These are phyloP conservation scores for Sebastes fasciatus DNA, from an alignment of 2,113 vertebrate species.

Conservation along the genomic window DNA sequence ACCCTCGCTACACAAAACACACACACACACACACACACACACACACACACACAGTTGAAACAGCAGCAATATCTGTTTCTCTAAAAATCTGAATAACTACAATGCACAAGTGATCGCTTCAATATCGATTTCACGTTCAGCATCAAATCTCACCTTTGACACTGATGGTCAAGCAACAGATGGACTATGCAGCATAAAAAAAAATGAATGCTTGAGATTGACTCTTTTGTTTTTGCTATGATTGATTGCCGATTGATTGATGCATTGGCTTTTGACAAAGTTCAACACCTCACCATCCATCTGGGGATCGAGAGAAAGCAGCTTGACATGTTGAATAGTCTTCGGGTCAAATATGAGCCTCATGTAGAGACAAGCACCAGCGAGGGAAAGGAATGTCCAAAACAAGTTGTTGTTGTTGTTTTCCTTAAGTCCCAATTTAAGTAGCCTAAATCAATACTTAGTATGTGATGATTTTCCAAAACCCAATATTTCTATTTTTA, in stretches of 20 bases:
- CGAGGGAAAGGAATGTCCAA: constrained; percentile 1
- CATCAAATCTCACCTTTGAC: constrained; percentile 54
- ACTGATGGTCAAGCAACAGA: constrained; percentile 52
- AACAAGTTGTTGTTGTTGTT: background rate
- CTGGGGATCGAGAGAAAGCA: constrained; percentile 52
- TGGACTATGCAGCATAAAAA: constrained; percentile 36
- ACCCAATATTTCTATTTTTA: background rate
- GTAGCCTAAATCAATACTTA: background rate
- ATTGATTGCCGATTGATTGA: constrained; percentile 68
- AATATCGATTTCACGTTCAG: constrained; percentile 33
- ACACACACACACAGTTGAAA: background rate
- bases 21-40: background rate
- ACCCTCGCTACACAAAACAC: background rate
- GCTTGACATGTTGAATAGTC: constrained; percentile 38
- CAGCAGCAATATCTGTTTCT: background rate
- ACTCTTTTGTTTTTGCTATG: constrained; percentile 19
- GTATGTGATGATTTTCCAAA: background rate
- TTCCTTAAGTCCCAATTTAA: background rate
- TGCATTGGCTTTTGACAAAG: constrained; percentile 57
- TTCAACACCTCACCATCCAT: constrained; percentile 62
- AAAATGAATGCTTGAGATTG: background rate
- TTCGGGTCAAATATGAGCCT: background rate
- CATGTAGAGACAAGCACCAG: background rate
- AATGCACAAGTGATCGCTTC: background rate
- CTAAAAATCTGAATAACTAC: background rate